A percentile compares a stretch with the other conserved stretches of the same genome.
phyloP scores from a whole-genome alignment of 2,113 vertebrate species.

The Eurystomus gularis region DNA sequence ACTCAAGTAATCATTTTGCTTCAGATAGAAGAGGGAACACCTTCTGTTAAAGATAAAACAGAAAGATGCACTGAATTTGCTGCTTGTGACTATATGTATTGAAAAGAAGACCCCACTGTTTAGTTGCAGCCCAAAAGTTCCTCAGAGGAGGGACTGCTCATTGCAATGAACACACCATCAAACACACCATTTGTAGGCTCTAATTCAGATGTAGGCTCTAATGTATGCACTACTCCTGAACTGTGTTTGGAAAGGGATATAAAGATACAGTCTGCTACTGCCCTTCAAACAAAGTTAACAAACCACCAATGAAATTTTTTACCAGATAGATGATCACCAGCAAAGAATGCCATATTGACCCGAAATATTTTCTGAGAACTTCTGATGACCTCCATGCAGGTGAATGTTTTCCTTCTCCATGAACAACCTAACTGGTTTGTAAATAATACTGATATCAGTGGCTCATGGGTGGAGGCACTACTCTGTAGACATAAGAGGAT shows the following conservation, averaged over 20 bases:
- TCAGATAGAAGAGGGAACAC: background rate
- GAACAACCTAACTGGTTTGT: background rate
- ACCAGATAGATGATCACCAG: background rate
- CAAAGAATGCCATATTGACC: background rate
- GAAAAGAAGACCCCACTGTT: background rate
- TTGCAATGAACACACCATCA: background rate
- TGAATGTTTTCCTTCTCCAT: background rate
- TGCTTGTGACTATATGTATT: fast-evolving
- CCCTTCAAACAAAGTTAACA: background rate
- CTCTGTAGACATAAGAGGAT: background rate
- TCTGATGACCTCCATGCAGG: background rate
- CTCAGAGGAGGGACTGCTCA: background rate
- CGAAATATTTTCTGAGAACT: background rate
- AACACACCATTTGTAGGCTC: background rate
- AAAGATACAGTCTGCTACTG: background rate
- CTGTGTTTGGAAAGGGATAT: background rate
- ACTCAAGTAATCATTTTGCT: background rate
- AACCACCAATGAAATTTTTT: background rate
- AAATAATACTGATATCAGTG: background rate
- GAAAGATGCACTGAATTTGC: background rate
- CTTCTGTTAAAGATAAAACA: background rate
- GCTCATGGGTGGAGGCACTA: background rate
- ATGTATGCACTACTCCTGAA: background rate
- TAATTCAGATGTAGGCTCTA: no score
- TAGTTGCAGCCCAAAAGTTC: background rate